phyloP scores from a whole-genome alignment of 1,140 invertebrate species.

The Papilio aristodemus region DNA sequence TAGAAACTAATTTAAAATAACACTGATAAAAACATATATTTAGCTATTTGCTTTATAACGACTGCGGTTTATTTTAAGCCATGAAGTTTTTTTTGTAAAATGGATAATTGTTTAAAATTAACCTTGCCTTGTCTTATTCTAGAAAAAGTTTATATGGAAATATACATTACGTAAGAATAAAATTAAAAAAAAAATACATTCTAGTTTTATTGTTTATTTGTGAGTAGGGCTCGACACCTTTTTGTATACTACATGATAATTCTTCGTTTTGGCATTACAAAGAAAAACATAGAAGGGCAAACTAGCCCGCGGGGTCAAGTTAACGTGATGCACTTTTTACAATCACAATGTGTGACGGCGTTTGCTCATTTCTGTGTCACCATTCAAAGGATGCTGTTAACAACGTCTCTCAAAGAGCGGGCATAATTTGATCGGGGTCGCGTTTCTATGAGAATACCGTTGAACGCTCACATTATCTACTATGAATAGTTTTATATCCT shows the following conservation, averaged over 20 bases:
- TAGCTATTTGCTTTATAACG: too few relatives aligned
- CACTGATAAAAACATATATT: too few relatives aligned
- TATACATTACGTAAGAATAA: too few relatives aligned
- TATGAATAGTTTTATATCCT: constrained; percentile 33
- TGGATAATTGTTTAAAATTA: too few relatives aligned
- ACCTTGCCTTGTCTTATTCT: too few relatives aligned
- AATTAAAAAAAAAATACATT: neutral
- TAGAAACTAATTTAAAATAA: too few relatives aligned
- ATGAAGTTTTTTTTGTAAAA: too few relatives aligned
- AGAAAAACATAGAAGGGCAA: constrained; percentile 26
- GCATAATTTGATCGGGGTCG: constrained; percentile 78
- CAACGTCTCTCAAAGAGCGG: constrained; percentile 77
- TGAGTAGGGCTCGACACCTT: neutral
- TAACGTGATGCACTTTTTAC: constrained; percentile 71
- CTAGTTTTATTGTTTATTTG: neutral
- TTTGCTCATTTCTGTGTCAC: constrained; percentile 76
- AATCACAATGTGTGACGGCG: constrained; percentile 67
- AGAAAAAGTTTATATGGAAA: too few relatives aligned
- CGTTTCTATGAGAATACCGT: constrained; percentile 73
- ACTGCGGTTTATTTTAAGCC: too few relatives aligned
- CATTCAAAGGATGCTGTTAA: constrained; percentile 78
- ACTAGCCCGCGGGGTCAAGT: constrained; percentile 64
- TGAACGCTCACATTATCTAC: constrained; percentile 45
- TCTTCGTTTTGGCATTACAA: constrained; percentile 2
- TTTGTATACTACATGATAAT: neutral